Evolutionary conservation across 2,113 vertebrate genomes (phyloP).

Genomic region (Engystomops pustulosus): DNA sequence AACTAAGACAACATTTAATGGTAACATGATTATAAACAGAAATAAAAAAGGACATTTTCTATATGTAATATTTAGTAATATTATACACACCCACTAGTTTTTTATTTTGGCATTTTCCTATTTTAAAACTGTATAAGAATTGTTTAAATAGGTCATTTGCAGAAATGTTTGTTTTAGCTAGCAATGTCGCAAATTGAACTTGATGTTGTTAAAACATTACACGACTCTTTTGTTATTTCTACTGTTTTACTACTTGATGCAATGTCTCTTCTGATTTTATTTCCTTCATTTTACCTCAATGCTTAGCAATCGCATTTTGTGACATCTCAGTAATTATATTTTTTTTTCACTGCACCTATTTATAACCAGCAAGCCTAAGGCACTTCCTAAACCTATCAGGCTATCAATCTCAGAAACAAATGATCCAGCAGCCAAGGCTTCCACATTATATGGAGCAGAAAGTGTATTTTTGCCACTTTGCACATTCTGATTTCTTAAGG

Average conservation of each 20-base stretch:
- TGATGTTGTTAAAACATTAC: slow-evolving; percentile 42
- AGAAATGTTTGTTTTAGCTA: slow-evolving; percentile 10
- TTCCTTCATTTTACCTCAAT: slow-evolving; percentile 49
- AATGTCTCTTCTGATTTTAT: slow-evolving; percentile 47
- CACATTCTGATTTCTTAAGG: slow-evolving; percentile 51
- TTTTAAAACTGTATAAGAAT: neutral
- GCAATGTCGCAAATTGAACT: slow-evolving; percentile 30
- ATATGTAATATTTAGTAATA: neutral
- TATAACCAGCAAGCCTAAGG: slow-evolving; percentile 54
- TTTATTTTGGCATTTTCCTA: neutral
- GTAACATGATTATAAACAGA: neutral
- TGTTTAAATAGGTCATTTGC: neutral
- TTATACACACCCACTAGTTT: neutral
- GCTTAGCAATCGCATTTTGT: slow-evolving; percentile 49
- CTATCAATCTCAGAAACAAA: slow-evolving; percentile 56
- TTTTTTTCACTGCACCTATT: slow-evolving; percentile 51
- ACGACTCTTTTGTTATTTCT: slow-evolving; percentile 42
- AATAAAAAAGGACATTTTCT: neutral
- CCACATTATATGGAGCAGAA: slow-evolving; percentile 43
- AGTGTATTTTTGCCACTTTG: slow-evolving; percentile 51
- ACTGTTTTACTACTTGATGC: slow-evolving; percentile 35
- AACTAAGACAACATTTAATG: neutral
- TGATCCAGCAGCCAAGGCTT: slow-evolving; percentile 25
- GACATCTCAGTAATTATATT: slow-evolving; percentile 56
- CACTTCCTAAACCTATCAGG: slow-evolving; percentile 49